phyloP scores from a whole-genome alignment of 2,113 vertebrate species.

The Macquaria ambigua region DNA sequence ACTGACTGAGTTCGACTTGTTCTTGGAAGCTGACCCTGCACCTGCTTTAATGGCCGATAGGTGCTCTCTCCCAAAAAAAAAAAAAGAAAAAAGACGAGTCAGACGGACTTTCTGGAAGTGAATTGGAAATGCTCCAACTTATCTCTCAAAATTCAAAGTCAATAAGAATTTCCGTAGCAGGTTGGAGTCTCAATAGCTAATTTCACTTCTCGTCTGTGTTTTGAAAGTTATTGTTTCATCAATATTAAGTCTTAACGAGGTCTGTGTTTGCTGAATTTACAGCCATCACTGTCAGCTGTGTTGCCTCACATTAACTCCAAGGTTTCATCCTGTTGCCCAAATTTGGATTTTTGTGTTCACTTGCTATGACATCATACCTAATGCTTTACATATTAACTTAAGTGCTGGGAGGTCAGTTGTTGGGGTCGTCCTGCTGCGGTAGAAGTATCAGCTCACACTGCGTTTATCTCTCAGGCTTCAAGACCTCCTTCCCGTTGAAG shows the following conservation, averaged over 20 bases:
- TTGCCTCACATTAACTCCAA: neutral
- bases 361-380: neutral
- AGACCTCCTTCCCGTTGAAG: constrained; percentile 89
- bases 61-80: neutral
- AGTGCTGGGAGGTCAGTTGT: neutral
- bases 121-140: neutral
- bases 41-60: neutral
- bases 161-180: neutral
- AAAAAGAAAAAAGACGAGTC: neutral
- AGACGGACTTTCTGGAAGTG: neutral
- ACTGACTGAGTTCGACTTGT: neutral
- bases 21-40: neutral
- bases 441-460: neutral
- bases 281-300: neutral
- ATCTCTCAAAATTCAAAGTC: neutral
- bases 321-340: neutral
- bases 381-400: neutral
- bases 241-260: neutral
- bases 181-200: neutral
- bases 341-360: neutral
- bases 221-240: neutral
- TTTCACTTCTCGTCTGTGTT: neutral
- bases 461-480: constrained; percentile 88
- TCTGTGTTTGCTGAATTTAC: constrained; percentile 4
- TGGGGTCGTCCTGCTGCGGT: neutral